Base-by-base conservation (phyloP, 2,797 vertebrate genomes). In the Vipera ursinii region DNA sequence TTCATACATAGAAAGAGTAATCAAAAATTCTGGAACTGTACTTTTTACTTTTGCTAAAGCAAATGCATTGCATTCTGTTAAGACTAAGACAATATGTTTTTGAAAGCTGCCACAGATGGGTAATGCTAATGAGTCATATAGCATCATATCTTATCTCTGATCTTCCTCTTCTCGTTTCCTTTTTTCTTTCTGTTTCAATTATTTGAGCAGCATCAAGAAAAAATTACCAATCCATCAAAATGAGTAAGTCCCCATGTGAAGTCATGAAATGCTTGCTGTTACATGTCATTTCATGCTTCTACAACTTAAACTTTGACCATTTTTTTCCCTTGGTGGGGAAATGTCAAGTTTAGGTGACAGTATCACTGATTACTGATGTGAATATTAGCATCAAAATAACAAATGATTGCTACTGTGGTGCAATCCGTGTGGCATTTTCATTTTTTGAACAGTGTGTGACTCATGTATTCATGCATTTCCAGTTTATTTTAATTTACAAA, bases 201-300 rank as follows among this genome's bases (percentile, higher is more conserved):
- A 98, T 97, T 98, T 98, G 98, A 98, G 98, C 99, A 99, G 99
- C 98, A 98, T 99, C 99, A 99, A 99, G 99, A 98, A 99, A 99
- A 99, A 99, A 99, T 98, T 99, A 96, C 97, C 99, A 97, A 98
- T 98, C 97, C 98, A 98, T 92, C 98, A 98, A 97, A 99, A 98
- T 99, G 99, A 99, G 99, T 99, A 99, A 99, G 99, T 99, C 97
- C 98, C 96, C 96, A 91, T 92, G 86, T 96, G 96, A 98, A 98
- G 98, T 96, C 96, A 97, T 97, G 97, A 98, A 98, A 98, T 98
- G 98, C 97, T 97, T 97, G 96, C 95, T 97, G 94, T 98, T 98
- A 97, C 98, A 96, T 94, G 96, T 97, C 98, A 97, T 98, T 98
- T 98, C 98, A 98, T 99, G 98, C 98, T 98, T 98, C 98, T 97